Percentiles rank a stretch among this genome's conserved stretches.
Conservation (phyloP, 2,113 vertebrate species). For the Xiphophorus maculatus region DNA sequence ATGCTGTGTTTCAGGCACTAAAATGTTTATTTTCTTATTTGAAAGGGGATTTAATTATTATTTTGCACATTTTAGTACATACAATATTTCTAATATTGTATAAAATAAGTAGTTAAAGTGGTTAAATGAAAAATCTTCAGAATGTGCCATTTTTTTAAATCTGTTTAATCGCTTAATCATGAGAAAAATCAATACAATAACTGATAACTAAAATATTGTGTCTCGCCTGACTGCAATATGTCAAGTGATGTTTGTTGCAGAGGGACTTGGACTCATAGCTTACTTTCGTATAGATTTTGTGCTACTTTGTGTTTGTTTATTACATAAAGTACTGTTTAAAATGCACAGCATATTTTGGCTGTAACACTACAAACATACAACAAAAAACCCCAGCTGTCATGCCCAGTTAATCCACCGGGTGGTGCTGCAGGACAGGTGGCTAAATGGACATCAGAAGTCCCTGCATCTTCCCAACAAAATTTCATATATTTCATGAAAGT, state of each 20-base stretch:
- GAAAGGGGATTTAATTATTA: no score
- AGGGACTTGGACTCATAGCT: background rate
- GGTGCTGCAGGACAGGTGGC: constrained; percentile 52
- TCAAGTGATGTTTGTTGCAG: background rate
- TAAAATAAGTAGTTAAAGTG: no score
- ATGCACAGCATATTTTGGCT: background rate
- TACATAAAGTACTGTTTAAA: no score
- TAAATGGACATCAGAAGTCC: background rate
- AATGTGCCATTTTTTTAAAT: no score
- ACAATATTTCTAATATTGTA: no score
- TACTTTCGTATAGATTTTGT: background rate
- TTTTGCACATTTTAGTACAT: no score
- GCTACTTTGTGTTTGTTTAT: background rate
- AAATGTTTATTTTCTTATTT: no score
- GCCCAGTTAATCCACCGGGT: constrained; percentile 33
- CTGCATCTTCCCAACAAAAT: constrained; percentile 7
- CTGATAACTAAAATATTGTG: no score
- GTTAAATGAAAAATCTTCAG: no score
- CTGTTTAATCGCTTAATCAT: no score
- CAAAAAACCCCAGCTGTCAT: background rate
- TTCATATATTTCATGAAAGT: constrained; percentile 25
- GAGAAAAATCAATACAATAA: no score
- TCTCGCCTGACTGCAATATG: background rate
- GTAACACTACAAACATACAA: background rate
- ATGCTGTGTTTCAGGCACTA: no score